Evolutionary conservation across 1,140 invertebrate genomes (phyloP).

Genomic region (Rhopalosiphum maidis): DNA sequence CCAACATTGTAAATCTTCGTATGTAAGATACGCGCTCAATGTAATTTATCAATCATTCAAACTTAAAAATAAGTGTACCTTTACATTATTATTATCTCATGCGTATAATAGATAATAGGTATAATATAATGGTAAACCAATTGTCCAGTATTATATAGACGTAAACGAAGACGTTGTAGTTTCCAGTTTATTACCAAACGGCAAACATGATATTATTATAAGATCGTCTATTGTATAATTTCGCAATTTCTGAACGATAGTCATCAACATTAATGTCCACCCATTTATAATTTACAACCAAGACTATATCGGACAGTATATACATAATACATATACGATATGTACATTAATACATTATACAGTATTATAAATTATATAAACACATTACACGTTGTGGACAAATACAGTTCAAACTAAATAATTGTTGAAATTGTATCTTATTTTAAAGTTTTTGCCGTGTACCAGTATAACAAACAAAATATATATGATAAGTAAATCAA

Average conservation of each 20-base stretch:
- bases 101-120: neutral
- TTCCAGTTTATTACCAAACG: constrained; percentile 14
- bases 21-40: neutral
- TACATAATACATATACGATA: neutral
- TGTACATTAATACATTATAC: neutral
- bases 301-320: neutral
- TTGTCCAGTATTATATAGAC: constrained; percentile 11
- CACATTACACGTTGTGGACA: neutral
- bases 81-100: constrained; percentile 1
- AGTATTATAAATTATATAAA: neutral
- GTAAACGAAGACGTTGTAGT: neutral
- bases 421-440: constrained; percentile 4
- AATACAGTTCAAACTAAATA: neutral
- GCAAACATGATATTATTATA: neutral
- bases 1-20: neutral
- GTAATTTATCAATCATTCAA: neutral
- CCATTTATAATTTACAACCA: constrained; percentile 8
- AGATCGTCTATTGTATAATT: constrained; percentile 12
- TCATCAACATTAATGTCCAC: constrained; percentile 15
- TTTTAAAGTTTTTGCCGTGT: neutral
- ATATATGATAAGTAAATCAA: neutral
- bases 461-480: neutral
- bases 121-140: constrained; percentile 12
- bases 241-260: constrained; percentile 8
- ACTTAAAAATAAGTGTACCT: neutral